Percentiles rank a stretch among this genome's conserved stretches.
Conservation (phyloP, 2,797 vertebrate species). For the Gadopsis marmoratus region DNA sequence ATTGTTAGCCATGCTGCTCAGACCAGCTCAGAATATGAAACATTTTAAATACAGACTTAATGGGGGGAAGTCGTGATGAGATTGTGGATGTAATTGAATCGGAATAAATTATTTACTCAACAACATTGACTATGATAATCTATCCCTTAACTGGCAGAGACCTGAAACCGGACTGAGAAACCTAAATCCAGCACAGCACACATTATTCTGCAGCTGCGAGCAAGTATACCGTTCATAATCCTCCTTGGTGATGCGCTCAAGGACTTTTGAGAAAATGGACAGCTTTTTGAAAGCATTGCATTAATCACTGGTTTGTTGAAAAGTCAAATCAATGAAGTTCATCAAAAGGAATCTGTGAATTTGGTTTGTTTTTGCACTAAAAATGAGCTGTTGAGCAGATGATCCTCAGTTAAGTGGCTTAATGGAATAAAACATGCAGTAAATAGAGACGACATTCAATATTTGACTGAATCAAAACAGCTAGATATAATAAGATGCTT, state of each 20-base stretch:
- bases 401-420: neutral
- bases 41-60: neutral
- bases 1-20: neutral
- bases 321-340: neutral
- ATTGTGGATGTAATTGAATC: neutral
- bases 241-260: neutral
- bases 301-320: neutral
- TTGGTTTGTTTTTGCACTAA: constrained; percentile 22
- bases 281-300: neutral
- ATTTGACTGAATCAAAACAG: neutral
- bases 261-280: neutral
- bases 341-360: neutral
- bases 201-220: neutral
- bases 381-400: constrained; percentile 3
- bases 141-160: neutral
- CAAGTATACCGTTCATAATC: neutral
- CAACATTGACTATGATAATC: constrained; percentile 3
- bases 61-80: neutral
- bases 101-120: neutral
- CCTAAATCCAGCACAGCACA: neutral
- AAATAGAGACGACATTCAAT: neutral
- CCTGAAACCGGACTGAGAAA: neutral
- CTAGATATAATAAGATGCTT: neutral
- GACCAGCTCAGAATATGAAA: neutral
- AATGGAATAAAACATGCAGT: neutral